Evolutionary conservation across 2,797 vertebrate species (phyloP), one percentile per base, ranked within the genome.

Genomic region (Crocidura indochinensis): DNA sequence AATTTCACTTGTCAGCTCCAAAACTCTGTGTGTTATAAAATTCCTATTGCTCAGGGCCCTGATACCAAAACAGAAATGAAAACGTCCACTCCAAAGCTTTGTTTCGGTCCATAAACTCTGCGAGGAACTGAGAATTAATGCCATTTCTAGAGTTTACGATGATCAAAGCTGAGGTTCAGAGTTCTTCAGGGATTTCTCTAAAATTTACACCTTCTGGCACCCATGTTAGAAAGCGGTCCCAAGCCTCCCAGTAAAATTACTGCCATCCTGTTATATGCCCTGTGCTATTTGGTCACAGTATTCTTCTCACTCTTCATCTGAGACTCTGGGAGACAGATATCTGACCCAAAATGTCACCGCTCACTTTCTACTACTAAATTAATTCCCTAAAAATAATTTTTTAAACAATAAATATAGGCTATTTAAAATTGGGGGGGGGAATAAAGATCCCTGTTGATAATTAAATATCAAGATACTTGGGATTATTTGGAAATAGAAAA

Each of bases 301-400:
- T 53, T 3, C 8, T 12, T 4, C 2, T 6, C 11, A 2, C 20
- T 6, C 4, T 60, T 44, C 1, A n/a, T 67, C 20, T 38, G 3
- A 72, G 46, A 15, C 3, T 62, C 51, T 69, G 9, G 19, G 8
- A 69, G 29, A 38, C 38, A 38, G 4, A 38, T 38, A 79, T 3
- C 1, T 56, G 44, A 62, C 4, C 56, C n/a, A 24, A 15, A 72
- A 46, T 47, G 7, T 0, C 11, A 82, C 64, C 79, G 87, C 8
- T 9, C 14, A 85, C 6, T 64, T 86, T 92, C 10, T 51, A 64
- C 82, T 71, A 68, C 65, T 2, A 84, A 71, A 60, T 69, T 74
- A 1, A 62, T 79, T 14, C 17, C 4, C 2, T 8, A 4, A 49
- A 31, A 82, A 0, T 79, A 68, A 84, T 38, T 38, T 38, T 38